Evolutionary conservation across 1,140 invertebrate species (phyloP).

Genomic region (Ceratitis capitata): DNA sequence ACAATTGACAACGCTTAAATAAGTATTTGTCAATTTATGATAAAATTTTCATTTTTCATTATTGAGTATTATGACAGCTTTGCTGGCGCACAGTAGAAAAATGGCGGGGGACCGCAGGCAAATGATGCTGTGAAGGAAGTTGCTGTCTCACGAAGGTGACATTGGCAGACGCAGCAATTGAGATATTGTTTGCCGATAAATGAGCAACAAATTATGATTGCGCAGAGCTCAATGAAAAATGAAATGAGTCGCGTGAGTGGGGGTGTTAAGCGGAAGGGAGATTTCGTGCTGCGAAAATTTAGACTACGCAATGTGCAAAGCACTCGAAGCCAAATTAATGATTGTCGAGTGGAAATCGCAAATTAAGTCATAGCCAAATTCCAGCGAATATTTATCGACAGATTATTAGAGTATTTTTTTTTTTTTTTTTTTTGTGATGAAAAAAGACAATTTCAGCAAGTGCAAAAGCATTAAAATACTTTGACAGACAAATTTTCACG

Average conservation of each 20-base stretch:
- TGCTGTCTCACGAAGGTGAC: not conserved
- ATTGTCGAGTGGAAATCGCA: constrained; percentile 29
- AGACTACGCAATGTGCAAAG: not conserved
- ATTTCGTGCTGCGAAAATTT: not conserved
- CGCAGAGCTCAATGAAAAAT: not conserved
- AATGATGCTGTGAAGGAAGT: not conserved
- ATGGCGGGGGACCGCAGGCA: not conserved
- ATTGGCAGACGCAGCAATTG: not conserved
- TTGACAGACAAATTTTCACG: constrained; percentile 7
- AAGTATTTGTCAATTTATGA: constrained; percentile 45
- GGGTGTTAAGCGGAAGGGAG: not conserved
- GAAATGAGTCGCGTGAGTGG: not conserved
- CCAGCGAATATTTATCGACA: not conserved
- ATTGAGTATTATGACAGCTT: constrained; percentile 46
- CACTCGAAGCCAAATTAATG: not conserved
- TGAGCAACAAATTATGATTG: constrained; percentile 41
- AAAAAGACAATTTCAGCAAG: constrained; percentile 28
- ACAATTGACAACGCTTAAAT: not conserved
- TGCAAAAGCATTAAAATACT: not conserved
- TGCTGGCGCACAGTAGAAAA: not conserved
- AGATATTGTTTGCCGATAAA: constrained; percentile 33
- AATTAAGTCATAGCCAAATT: not conserved
- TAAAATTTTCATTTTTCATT: constrained; percentile 44
- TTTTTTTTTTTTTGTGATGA: not conserved
- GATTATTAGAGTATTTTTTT: not conserved